Percentiles rank a stretch among this genome's conserved stretches.
These are phyloP conservation scores for Lagenorhynchus albirostris DNA, from an alignment of 2,113 vertebrate species.

Conservation along the genomic window DNA sequence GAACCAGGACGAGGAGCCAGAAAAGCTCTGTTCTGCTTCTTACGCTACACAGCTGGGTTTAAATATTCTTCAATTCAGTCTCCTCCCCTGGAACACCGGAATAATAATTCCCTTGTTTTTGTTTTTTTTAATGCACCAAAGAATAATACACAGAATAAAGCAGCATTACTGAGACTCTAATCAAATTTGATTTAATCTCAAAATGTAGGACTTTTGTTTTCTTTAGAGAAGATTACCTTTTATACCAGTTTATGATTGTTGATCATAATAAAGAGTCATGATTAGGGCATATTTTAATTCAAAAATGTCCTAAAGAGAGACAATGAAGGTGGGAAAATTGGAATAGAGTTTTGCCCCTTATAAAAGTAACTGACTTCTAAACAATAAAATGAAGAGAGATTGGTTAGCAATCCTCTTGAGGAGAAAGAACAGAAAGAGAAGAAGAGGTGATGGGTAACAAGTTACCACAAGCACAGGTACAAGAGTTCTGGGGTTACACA, in stretches of 20 bases:
- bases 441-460: background rate
- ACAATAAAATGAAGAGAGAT: background rate
- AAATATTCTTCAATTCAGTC: background rate
- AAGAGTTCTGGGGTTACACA: background rate
- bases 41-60: background rate
- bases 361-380: slow-evolving; percentile 17
- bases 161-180: background rate
- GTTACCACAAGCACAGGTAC: background rate
- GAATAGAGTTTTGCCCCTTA: background rate
- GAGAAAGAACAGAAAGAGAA: background rate
- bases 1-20: background rate
- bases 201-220: background rate
- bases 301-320: background rate
- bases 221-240: slow-evolving; percentile 4
- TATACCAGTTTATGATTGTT: background rate
- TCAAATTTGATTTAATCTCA: background rate
- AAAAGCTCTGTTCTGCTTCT: background rate
- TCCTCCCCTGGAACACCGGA: background rate
- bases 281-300: background rate
- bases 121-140: background rate
- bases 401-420: background rate
- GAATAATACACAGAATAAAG: background rate
- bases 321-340: background rate
- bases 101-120: background rate
- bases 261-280: background rate